Base-by-base conservation (phyloP, 2,113 vertebrate genomes). In the Apteryx owenii region DNA sequence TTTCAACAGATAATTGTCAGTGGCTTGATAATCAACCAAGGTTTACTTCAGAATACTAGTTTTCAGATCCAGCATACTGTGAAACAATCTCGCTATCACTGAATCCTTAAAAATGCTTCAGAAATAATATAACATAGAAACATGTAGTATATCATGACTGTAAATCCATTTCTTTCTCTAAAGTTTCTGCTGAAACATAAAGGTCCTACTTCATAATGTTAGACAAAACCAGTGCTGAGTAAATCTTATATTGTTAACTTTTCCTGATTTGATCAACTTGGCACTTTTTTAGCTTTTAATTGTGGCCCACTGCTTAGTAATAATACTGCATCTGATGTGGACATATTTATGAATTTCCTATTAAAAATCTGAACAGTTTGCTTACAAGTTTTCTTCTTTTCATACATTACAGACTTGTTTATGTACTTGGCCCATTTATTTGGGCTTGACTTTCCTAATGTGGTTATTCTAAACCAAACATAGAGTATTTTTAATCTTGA, bases 261-360 rank as follows among this genome's bases (percentile, higher is more conserved):
- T 94, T 81, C 51, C 20, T 78, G 73, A 84, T 96, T 97, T 97
- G 96, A 97, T 96, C 96, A 95, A 61, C 92, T 95, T 97, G 91
- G 92, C 95, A 88, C 92, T 97, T 92, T 62, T 94, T 86, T 69
- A 88, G 79, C 61, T 86, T 94, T 94, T 97, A 97, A 96, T 96
- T 95, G 93, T 94, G 85, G 92, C 81, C 92, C 79, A 56, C 71
- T 88, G 65, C 88, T 96, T 80, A 92, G 65, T 85, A 90, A 76
- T 96, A 94, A 93, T 94, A 88, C 93, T 97, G 70, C 68, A 93
- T 97, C 94, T 97, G 94, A 94, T 93, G 90, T 68, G 73, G 91
- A 56, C 96, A 91, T 42, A 91, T 94, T 25, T 4, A 12, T 31
- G 90, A 79, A 58, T 65, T 92, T 85, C 84, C 93, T 95, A 88